These are phyloP conservation scores for Porites lobata DNA, from an alignment of 92 coral and sea anemone species.

Conservation along the genomic window DNA sequence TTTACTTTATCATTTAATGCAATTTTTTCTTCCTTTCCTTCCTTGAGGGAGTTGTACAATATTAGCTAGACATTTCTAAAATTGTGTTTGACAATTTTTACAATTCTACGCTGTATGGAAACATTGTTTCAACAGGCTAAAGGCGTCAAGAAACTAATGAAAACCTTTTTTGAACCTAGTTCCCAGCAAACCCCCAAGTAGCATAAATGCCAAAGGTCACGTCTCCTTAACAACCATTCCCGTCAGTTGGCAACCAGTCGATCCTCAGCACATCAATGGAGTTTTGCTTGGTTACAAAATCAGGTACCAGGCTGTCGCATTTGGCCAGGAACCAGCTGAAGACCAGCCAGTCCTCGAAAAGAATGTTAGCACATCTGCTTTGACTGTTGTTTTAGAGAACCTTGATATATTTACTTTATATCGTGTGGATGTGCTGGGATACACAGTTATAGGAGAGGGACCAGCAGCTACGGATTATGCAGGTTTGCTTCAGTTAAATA, in stretches of 20 bases:
- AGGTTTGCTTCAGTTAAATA: slow-evolving; percentile 10
- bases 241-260: slow-evolving; percentile 71
- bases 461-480: slow-evolving; percentile 46
- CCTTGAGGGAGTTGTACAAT: too few species aligned
- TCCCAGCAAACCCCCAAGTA: slow-evolving; percentile 65
- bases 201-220: slow-evolving; percentile 51
- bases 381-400: slow-evolving; percentile 30
- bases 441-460: slow-evolving; percentile 75
- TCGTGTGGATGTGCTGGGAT: slow-evolving; percentile 69
- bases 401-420: slow-evolving; percentile 70
- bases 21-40: too few species aligned
- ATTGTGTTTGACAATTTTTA: too few species aligned
- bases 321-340: slow-evolving; percentile 56
- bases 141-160: neutral
- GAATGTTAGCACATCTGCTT: neutral
- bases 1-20: too few species aligned
- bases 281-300: slow-evolving; percentile 75
- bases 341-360: slow-evolving; percentile 28
- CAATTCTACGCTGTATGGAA: too few species aligned
- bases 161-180: slow-evolving; percentile 29
- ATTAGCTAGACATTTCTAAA: too few species aligned
- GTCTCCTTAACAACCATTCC: slow-evolving; percentile 64
- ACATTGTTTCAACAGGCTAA: too few species aligned
- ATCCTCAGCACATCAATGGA: slow-evolving; percentile 56
- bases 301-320: slow-evolving; percentile 50